Base-by-base conservation (phyloP, 2,113 vertebrate genomes). In the Eublepharis macularius region DNA sequence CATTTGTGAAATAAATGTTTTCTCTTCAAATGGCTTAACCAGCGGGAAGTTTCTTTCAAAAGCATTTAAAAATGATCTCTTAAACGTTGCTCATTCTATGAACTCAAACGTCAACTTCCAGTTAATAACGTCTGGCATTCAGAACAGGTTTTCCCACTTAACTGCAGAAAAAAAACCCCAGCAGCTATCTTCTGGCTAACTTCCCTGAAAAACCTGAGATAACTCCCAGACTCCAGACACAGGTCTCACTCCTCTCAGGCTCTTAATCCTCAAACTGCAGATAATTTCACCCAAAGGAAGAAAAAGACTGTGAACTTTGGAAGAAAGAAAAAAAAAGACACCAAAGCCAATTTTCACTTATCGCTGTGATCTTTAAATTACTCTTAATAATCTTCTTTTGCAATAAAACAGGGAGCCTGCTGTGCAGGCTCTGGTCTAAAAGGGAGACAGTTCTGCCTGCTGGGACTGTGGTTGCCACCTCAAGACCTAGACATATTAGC, bases 391-490 rank as follows among this genome's bases (percentile, higher is more conserved):
- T 91, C 11, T 91, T 76, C 89, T 88, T 78, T 87, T 88, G 88
- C 88, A 93, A 93, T 95, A 91, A 81, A 90, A 39, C 32, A 47
- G 82, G 89, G 86, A 93, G 91, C 87, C 80, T 73, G 92, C 84
- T 83, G 39, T 80, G 51, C 29, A 80, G 79, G 86, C 93, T 87
- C 88, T 92, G 0, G 83, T 65, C 91, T 86, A 51, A 1, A 0
- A 88, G n/a, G 60, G 83, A 94, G 95, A 94, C 91, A 90, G 92
- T 60, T 91, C 84, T 90, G 88, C 90, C 94, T 94, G 57, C 79
- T 80, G 47, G 72, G 1, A 17, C 86, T n/a, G 12, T 4, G 49
- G 87, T 90, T 95, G 88, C 93, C 84, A 88, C 90, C 74, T 93
- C 86, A 13, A 57, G 43, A 90, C 84, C 87, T 0, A 0, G 6